phyloP scores from a whole-genome alignment of 2,888 invertebrate genomes.

The Osmoderma eremita region DNA sequence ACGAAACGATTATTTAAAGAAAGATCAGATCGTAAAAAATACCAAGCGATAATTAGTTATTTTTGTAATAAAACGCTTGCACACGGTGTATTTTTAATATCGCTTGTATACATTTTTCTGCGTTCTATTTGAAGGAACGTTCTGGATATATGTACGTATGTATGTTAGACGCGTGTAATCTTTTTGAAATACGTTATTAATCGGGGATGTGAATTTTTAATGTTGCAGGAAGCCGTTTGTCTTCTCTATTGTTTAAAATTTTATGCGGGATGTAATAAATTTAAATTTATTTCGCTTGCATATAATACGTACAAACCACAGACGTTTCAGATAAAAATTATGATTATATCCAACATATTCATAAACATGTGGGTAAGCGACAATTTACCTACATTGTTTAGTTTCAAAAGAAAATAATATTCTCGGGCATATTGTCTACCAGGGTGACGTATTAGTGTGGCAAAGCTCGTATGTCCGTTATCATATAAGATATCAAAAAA shows the following conservation, averaged over 20 bases:
- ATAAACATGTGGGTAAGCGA: too few relatives aligned
- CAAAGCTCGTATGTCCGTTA: too few relatives aligned
- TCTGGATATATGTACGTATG: not conserved
- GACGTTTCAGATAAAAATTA: too few relatives aligned
- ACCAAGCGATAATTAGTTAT: conserved; percentile 4
- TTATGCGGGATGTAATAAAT: conserved; percentile 18
- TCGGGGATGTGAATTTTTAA: conserved; percentile 1
- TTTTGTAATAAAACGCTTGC: conserved; percentile 4
- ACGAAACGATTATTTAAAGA: not conserved
- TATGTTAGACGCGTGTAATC: not conserved
- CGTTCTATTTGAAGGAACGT: not conserved
- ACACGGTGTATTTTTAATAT: conserved; percentile 6
- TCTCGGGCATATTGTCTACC: too few relatives aligned
- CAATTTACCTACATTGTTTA: too few relatives aligned
- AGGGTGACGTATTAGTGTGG: too few relatives aligned
- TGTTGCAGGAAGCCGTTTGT: conserved; percentile 3
- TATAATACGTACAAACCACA: too few relatives aligned
- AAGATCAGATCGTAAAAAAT: not conserved
- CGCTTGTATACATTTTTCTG: not conserved
- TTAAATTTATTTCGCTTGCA: not conserved
- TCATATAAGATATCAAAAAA: too few relatives aligned
- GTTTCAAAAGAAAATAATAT: too few relatives aligned
- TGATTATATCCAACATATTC: too few relatives aligned
- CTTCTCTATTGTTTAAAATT: conserved; percentile 5
- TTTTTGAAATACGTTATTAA: conserved; percentile 5